Evolutionary conservation across 2,797 vertebrate species (phyloP).

Genomic region (Tarsius wallacei): DNA sequence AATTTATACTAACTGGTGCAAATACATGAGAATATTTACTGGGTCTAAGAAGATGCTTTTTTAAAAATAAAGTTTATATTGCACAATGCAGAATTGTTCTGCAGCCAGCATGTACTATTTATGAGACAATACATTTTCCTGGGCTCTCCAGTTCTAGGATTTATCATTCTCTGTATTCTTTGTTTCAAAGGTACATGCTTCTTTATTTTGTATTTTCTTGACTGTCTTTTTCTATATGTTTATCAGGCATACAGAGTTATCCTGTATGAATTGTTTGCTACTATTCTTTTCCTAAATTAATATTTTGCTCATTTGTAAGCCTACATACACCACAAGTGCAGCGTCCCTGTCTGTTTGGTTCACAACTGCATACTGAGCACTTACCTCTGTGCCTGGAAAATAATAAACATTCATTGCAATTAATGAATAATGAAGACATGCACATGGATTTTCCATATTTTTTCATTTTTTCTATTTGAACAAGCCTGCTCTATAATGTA

Average conservation of each 20-base stretch:
- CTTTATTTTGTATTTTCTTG: background rate
- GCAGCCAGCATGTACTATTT: background rate
- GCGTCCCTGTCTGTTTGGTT: background rate
- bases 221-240: background rate
- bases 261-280: background rate
- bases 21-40: background rate
- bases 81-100: background rate
- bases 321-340: background rate
- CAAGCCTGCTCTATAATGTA: background rate
- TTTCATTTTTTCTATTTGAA: background rate
- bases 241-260: background rate
- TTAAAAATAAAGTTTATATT: constrained; percentile 9
- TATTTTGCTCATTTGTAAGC: background rate
- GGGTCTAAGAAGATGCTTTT: background rate
- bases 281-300: background rate
- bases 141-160: background rate
- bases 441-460: background rate
- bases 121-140: background rate
- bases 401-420: background rate
- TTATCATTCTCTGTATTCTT: background rate
- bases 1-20: background rate
- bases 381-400: background rate
- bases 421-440: background rate
- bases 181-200: background rate
- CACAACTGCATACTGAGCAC: background rate